Base-by-base conservation (phyloP, 2,113 vertebrate species). In the Thalassarche chlororhynchos region DNA sequence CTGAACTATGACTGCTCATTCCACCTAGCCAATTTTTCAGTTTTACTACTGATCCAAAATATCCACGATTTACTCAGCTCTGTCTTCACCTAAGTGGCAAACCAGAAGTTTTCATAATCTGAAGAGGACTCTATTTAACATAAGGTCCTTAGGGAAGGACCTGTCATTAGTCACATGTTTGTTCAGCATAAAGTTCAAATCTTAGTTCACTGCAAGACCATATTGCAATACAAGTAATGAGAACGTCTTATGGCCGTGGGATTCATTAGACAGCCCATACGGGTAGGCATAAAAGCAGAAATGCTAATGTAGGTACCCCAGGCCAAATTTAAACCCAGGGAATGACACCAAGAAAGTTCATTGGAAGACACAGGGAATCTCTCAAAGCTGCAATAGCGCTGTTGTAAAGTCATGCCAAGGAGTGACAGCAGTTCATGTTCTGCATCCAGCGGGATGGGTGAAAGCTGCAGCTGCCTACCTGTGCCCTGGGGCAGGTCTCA, bases 181-280 rank as follows among this genome's bases (percentile, higher is more conserved):
- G 64, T 36, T 38, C 77, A 89, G 62, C 74, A 46, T 10, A 3
- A 61, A 69, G 70, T 57, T 83, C 57, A 75, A n/a, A 52, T 40
- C 40, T 68, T 31, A 82, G 74, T 13, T 87, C 84, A n/a, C 52
- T 5, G 31, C 1, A 8, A 70, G 64, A 68, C 44, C 17, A 2
- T 12, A 31, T 1, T 54, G 32, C 51, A 68, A 21, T 3, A 42
- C 3, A 6, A 15, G 38, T 16, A 23, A 72, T 7, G 5, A 76
- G 46, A 79, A 2, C 0, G 3, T 10, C 21, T 60, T 6, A 9
- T 8, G 44, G 70, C 81, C 8, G 0, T 1, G 1, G 32, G 44
- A 16, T 31, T 64, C 91, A n/a, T 61, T 5, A n/a, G 36, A 23
- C 12, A 13, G 84, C n/a, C 44, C 28, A 2, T 32, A 20, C 17